These are phyloP conservation scores for Sarcophaga carnaria DNA, from an alignment of 2,888 invertebrate species.

Conservation along the genomic window DNA sequence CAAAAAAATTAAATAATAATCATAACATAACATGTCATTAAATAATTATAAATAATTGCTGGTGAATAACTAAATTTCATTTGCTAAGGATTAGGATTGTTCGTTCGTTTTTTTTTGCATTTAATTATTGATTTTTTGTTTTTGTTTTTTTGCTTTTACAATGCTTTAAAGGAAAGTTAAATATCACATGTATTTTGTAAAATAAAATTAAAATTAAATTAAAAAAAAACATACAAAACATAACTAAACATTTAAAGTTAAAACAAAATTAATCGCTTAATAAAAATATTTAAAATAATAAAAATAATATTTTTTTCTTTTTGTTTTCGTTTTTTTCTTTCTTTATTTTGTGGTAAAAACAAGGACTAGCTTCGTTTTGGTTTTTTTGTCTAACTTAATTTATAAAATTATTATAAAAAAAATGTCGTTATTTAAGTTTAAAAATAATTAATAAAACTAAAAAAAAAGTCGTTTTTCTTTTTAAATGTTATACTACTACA, in stretches of 20 bases:
- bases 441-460: slow-evolving; percentile 8
- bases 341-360: slow-evolving; percentile 57
- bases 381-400: slow-evolving; percentile 51
- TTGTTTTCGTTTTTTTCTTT: slow-evolving; percentile 40
- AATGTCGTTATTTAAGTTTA: slow-evolving; percentile 42
- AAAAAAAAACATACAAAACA: slow-evolving; percentile 53
- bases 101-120: slow-evolving; percentile 54
- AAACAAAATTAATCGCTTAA: slow-evolving; percentile 23
- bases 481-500: slow-evolving; percentile 28
- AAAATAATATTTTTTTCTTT: background rate
- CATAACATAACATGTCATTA: slow-evolving; percentile 39
- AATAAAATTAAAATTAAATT: slow-evolving; percentile 30
- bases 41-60: slow-evolving; percentile 65
- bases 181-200: slow-evolving; percentile 68
- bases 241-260: slow-evolving; percentile 48
- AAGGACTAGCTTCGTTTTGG: slow-evolving; percentile 70
- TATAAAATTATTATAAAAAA: slow-evolving; percentile 48
- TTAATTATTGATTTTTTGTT: slow-evolving; percentile 20
- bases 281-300: background rate
- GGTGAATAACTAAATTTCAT: slow-evolving; percentile 30
- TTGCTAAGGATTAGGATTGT: slow-evolving; percentile 56
- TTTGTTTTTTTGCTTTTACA: slow-evolving; percentile 17
- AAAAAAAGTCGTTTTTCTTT: slow-evolving; percentile 28
- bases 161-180: slow-evolving; percentile 65
- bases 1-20: slow-evolving; percentile 12